phyloP scores from a whole-genome alignment of 2,888 invertebrate genomes.

The Creontiades dilutus region DNA sequence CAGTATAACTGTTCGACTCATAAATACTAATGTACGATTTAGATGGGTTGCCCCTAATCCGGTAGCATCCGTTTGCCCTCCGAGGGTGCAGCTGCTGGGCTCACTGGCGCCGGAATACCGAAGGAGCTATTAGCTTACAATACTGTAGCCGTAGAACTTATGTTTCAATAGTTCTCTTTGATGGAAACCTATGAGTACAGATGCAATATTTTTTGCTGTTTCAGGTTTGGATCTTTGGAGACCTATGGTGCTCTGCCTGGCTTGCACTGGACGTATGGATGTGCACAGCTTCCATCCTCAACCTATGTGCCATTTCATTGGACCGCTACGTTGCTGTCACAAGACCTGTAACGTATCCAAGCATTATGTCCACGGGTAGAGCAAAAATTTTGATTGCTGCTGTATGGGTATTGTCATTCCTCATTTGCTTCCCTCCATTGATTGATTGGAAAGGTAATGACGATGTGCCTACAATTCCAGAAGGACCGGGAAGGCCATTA shows the following conservation, averaged over 20 bases:
- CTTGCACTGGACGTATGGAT: constrained; percentile 98
- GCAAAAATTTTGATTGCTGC: constrained; percentile 92
- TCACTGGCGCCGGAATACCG: no score
- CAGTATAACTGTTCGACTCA: no score
- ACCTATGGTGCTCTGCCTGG: constrained; percentile 97
- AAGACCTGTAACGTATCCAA: constrained; percentile 95
- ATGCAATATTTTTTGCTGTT: constrained; percentile 75
- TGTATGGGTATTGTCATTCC: constrained; percentile 97
- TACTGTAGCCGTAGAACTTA: no score
- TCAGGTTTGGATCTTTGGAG: constrained; percentile 97
- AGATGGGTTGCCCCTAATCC: no score
- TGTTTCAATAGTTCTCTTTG: no score
- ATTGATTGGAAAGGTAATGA: constrained; percentile 91
- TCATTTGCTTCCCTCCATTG: constrained; percentile 97
- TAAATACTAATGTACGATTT: no score
- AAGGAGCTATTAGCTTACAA: no score
- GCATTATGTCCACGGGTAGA: constrained; percentile 90
- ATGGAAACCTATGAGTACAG: no score
- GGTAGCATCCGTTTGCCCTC: no score
- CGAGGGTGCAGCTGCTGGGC: no score
- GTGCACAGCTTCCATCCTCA: constrained; percentile 98
- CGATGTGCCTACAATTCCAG: constrained; percentile 46
- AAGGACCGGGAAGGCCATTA: constrained; percentile 72
- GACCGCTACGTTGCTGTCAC: constrained; percentile 98
- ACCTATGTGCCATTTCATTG: constrained; percentile 96